phyloP scores from a whole-genome alignment of 2,888 invertebrate genomes.

The Chouioia cunea region DNA sequence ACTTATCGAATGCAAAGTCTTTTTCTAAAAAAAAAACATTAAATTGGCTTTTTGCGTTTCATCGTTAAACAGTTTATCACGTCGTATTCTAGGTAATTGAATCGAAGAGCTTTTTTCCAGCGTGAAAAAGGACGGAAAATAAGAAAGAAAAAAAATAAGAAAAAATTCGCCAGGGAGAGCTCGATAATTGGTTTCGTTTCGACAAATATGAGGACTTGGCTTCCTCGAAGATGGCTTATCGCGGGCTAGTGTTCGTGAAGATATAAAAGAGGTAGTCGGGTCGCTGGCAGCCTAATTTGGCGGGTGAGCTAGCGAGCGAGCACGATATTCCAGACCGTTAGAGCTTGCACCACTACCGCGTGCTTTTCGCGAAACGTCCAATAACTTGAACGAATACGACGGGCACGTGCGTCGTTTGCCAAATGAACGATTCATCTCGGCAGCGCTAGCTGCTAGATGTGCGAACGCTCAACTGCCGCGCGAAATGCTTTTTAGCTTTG shows the following conservation, averaged over 20 bases:
- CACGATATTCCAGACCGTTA: slow-evolving; percentile 47
- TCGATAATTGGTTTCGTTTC: slow-evolving; percentile 44
- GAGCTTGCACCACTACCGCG: slow-evolving; percentile 22
- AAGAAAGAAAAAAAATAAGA: not conserved
- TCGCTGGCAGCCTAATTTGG: slow-evolving; percentile 42
- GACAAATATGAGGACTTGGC: slow-evolving; percentile 27
- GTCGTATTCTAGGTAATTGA: too few relatives aligned
- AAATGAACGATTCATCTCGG: slow-evolving; percentile 46
- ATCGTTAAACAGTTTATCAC: too few relatives aligned
- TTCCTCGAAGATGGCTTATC: slow-evolving; percentile 19
- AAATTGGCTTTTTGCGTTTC: too few relatives aligned
- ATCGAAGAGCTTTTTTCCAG: not conserved
- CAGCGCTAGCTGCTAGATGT: not conserved
- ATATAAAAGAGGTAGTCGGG: slow-evolving; percentile 27
- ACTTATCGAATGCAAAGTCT: not conserved
- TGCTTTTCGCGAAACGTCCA: slow-evolving; percentile 49
- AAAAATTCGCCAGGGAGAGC: not conserved
- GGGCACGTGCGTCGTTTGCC: slow-evolving; percentile 49
- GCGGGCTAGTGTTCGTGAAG: slow-evolving; percentile 6
- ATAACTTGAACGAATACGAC: slow-evolving; percentile 50
- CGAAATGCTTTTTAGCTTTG: too few relatives aligned
- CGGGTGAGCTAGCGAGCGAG: not conserved
- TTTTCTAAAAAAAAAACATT: too few relatives aligned
- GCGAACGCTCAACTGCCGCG: not conserved
- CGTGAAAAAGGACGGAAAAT: not conserved